Evolutionary conservation across 2,797 vertebrate genomes (phyloP), one percentile per base, ranked within the genome.

Genomic region (Tragopan temminckii): DNA sequence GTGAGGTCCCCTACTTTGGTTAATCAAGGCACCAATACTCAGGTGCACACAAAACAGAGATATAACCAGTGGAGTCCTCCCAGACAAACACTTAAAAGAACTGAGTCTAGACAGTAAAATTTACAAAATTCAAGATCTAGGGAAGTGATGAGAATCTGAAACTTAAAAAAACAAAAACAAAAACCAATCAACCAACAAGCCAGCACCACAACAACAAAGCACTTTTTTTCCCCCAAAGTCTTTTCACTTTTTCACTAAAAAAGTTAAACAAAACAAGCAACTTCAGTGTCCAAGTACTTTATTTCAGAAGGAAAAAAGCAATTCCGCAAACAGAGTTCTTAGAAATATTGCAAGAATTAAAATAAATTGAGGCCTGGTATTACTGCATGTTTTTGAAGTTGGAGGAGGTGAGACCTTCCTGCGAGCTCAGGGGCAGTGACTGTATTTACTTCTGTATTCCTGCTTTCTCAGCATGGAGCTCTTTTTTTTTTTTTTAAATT

Each of bases 221-320:
- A 4, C 35, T 14, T 29, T 38, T 9, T 25, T 18, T 5, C 13
- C 2, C 5, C 3, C 2, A 27, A n/a, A 7, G 0, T 64, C 68
- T 79, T 59, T 16, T 84, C 5, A 59, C 23, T 75, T 85, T 5
- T 3, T 43, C 50, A 69, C 25, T 35, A 89, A 33, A 46, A 76
- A 69, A 1, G 1, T 8, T 64, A 69, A 94, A 76, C 11, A 48
- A 91, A 93, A 64, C 2, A 33, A 80, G 10, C 5, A 71, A 25
- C 16, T 27, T 64, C 33, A 57, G 61, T 43, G 36, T n/a, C 13
- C 21, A 62, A 23, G 11, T 24, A 36, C 7, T 50, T 85, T 85
- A 48, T 68, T 85, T 68, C 69, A 61, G 62, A 80, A 75, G 42
- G 7, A 20, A 48, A 90, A 53, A 91, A 80, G 7, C n/a, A n/a